Evolutionary conservation across 1,140 invertebrate genomes (phyloP).

Genomic region (Telenomus remus): DNA sequence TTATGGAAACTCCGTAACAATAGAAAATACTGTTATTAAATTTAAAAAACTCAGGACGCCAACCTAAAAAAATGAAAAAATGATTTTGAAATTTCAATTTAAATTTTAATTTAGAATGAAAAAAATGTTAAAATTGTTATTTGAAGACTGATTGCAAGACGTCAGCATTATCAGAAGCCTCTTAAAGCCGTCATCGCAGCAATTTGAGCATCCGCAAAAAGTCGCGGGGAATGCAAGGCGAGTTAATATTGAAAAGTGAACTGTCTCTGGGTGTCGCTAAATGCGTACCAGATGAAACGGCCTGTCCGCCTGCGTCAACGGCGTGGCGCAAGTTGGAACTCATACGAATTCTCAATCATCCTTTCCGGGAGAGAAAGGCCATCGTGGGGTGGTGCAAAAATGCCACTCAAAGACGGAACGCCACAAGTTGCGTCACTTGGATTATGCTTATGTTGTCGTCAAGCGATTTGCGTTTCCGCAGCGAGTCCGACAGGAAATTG

Average conservation of each 20-base stretch:
- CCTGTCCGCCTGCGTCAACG: conserved; percentile 8
- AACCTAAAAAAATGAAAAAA: too few relatives aligned
- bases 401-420: conserved; percentile 4
- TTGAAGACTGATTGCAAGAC: background rate
- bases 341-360: conserved; percentile 37
- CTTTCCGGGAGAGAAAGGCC: conserved; percentile 54
- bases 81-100: too few relatives aligned
- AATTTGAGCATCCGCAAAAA: conserved; percentile 16
- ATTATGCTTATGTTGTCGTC: conserved; percentile 19
- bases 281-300: conserved; percentile 25
- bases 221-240: conserved; percentile 3
- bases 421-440: conserved; percentile 27
- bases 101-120: too few relatives aligned
- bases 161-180: background rate
- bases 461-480: conserved; percentile 43
- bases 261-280: conserved; percentile 29
- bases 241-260: conserved; percentile 42
- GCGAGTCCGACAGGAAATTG: conserved; percentile 43
- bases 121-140: background rate
- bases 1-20: too few relatives aligned
- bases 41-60: too few relatives aligned
- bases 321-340: conserved; percentile 14
- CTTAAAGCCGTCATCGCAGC: background rate
- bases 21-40: too few relatives aligned
- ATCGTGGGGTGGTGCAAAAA: conserved; percentile 29